A percentile compares a stretch with the other conserved stretches of the same genome.
These are phyloP conservation scores for Proales similis DNA, from an alignment of 1,140 invertebrate species.

Conservation along the genomic window DNA sequence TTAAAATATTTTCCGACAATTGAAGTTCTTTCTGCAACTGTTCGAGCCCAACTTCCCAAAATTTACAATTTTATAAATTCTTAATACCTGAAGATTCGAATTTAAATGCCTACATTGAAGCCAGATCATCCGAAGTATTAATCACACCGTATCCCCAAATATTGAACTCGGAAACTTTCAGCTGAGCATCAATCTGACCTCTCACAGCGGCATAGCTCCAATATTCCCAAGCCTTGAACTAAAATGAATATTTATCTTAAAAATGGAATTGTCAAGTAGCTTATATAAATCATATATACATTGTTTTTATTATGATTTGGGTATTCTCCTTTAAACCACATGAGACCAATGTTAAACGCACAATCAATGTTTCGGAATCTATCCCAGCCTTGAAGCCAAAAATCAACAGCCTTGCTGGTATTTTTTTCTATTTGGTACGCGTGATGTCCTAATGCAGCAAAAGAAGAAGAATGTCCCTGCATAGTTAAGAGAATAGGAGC, in stretches of 20 bases:
- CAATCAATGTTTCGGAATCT: not conserved
- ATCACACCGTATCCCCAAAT: not conserved
- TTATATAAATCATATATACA: not conserved
- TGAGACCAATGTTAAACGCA: not conserved
- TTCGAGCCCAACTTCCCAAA: not conserved
- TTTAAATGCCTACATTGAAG: not conserved
- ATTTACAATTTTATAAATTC: not conserved
- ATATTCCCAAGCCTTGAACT: constrained; percentile 1
- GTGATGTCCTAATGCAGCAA: constrained; percentile 1
- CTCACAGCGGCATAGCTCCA: not conserved
- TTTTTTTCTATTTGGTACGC: constrained; percentile 2
- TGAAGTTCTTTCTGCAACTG: constrained; percentile 1
- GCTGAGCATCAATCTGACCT: constrained; percentile 4
- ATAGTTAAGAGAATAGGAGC: not conserved
- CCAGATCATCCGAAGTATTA: not conserved
- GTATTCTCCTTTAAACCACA: not conserved
- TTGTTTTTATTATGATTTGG: not conserved
- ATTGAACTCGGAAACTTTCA: not conserved
- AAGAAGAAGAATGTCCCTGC: not conserved
- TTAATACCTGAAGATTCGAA: not conserved
- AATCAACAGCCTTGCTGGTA: not conserved
- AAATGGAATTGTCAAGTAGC: not conserved
- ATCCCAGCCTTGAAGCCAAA: constrained; percentile 4
- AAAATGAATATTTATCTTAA: not conserved
- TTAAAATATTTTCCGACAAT: not conserved